Percentiles rank a stretch among this genome's conserved stretches.
These are phyloP conservation scores for Halichoeres trimaculatus DNA, from an alignment of 2,113 vertebrate species.

Conservation along the genomic window DNA sequence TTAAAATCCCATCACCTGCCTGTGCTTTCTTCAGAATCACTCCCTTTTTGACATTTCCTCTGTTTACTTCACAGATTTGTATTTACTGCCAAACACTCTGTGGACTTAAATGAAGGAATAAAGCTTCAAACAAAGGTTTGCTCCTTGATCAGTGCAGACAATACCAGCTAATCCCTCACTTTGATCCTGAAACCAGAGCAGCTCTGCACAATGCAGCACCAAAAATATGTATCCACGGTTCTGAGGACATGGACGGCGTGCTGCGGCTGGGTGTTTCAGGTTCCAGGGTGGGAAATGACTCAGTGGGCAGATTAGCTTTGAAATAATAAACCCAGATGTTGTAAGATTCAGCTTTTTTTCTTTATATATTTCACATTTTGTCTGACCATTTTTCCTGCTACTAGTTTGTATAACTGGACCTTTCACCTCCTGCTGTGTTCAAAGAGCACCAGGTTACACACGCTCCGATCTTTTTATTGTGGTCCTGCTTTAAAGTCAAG, in stretches of 20 bases:
- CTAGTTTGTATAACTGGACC: not conserved
- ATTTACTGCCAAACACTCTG: not conserved
- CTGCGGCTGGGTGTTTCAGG: not conserved
- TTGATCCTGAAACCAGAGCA: conserved; percentile 4
- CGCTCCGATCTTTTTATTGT: not conserved
- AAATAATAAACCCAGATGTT: not conserved
- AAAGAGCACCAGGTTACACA: not conserved
- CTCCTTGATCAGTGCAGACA: not conserved
- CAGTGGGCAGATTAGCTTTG: not conserved
- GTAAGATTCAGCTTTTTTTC: not conserved
- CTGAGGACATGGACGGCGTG: not conserved
- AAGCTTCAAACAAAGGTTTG: not conserved
- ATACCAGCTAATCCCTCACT: not conserved
- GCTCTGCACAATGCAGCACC: not conserved
- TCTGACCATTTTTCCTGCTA: not conserved
- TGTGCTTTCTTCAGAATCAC: not conserved
- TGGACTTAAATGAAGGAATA: not conserved
- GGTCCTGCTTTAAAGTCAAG: not conserved
- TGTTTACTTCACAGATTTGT: not conserved
- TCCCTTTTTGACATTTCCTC: not conserved
- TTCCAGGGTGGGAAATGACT: not conserved
- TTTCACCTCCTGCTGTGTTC: not conserved
- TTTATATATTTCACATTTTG: not conserved
- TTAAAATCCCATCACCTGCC: not conserved
- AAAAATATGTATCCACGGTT: not conserved